These are phyloP conservation scores for Cyphomyrus discorhynchus DNA, from an alignment of 2,113 vertebrate species.

Conservation along the genomic window DNA sequence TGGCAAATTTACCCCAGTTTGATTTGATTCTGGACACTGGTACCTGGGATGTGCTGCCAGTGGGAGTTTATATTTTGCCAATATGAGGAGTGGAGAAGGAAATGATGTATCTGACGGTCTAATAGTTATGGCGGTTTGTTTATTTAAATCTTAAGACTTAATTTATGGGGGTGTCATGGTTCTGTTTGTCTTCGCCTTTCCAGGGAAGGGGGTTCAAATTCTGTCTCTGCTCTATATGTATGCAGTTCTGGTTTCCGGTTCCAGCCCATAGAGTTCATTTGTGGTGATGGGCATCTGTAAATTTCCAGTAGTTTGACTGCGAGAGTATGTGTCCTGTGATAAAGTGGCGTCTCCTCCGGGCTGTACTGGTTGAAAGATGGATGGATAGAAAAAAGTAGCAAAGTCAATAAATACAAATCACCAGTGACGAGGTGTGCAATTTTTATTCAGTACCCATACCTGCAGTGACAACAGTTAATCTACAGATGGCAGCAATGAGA, in stretches of 20 bases:
- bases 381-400: background rate
- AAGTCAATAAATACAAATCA: background rate
- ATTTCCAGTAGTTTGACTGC: background rate
- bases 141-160: background rate
- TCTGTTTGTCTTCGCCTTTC: background rate
- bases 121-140: background rate
- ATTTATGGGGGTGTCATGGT: background rate
- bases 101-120: background rate
- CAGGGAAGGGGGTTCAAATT: background rate
- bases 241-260: background rate
- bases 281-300: background rate
- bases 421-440: background rate
- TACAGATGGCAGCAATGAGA: background rate
- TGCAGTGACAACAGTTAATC: background rate
- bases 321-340: background rate
- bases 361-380: background rate
- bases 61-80: background rate
- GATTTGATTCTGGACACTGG: background rate
- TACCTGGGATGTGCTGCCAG: background rate
- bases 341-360: background rate
- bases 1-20: background rate
- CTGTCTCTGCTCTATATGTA: background rate
- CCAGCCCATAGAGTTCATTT: background rate
- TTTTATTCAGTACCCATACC: background rate
- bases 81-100: background rate